These are phyloP conservation scores for Plutomurus gul DNA, from an alignment of 1,140 invertebrate genomes.

Conservation along the genomic window DNA sequence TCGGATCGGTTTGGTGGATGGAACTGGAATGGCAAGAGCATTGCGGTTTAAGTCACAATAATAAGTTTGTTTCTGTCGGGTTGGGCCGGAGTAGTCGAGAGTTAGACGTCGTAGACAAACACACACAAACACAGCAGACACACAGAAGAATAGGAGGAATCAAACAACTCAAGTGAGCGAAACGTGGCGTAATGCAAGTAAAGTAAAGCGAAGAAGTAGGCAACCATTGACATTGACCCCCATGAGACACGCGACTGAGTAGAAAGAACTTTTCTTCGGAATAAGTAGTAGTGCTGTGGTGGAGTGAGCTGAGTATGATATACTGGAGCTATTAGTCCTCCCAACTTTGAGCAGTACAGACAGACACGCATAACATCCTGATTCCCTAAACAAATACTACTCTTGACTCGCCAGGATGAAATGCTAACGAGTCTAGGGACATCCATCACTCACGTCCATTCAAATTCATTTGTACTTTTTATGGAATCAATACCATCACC, in stretches of 20 bases:
- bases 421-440: no score
- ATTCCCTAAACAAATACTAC: neutral
- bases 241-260: conserved; percentile 33
- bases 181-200: neutral
- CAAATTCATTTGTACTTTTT: no score
- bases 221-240: conserved; percentile 31
- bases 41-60: conserved; percentile 18
- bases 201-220: conserved; percentile 23
- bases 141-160: neutral
- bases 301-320: neutral
- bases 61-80: neutral
- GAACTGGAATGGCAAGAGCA: conserved; percentile 27
- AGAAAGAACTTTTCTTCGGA: conserved; percentile 12
- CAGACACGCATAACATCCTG: conserved; percentile 22
- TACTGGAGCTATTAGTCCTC: conserved; percentile 10
- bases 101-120: neutral
- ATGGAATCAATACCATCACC: no score
- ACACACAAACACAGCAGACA: neutral
- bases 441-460: no score
- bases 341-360: neutral
- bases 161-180: neutral
- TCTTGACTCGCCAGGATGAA: neutral
- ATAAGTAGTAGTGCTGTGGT: neutral
- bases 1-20: conserved; percentile 17
- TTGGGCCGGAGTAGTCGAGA: neutral